phyloP scores from a whole-genome alignment of 2,797 vertebrate genomes.

The Bradypus variegatus region DNA sequence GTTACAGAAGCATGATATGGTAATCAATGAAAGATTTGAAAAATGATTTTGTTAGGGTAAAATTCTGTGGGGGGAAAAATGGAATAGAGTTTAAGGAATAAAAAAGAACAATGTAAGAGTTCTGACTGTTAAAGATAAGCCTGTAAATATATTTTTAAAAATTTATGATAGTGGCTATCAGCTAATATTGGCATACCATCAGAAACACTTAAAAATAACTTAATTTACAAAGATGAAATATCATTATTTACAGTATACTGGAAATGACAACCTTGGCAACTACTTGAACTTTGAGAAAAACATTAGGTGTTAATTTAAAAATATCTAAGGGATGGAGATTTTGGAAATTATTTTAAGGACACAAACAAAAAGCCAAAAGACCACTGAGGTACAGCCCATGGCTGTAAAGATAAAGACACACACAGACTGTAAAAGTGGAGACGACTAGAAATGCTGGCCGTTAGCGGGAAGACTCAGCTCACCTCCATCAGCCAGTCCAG shows the following conservation, averaged over 20 bases:
- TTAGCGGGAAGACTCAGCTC: slow-evolving; percentile 46
- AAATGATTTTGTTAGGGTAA: background rate
- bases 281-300: background rate
- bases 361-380: background rate
- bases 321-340: background rate
- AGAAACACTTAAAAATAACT: background rate
- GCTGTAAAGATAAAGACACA: background rate
- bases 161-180: background rate
- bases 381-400: background rate
- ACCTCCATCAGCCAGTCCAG: slow-evolving; percentile 99
- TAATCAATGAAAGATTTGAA: background rate
- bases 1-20: background rate
- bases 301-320: background rate
- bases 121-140: background rate
- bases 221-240: background rate
- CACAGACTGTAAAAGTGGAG: background rate
- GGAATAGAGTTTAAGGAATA: background rate
- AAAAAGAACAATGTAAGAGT: background rate
- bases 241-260: background rate
- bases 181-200: background rate
- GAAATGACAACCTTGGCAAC: background rate
- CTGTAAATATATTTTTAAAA: background rate
- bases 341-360: background rate
- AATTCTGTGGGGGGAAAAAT: background rate
- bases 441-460: background rate